Conservation (phyloP, 2,797 vertebrate genomes). For the Helicolenus hilgendorfi region DNA sequence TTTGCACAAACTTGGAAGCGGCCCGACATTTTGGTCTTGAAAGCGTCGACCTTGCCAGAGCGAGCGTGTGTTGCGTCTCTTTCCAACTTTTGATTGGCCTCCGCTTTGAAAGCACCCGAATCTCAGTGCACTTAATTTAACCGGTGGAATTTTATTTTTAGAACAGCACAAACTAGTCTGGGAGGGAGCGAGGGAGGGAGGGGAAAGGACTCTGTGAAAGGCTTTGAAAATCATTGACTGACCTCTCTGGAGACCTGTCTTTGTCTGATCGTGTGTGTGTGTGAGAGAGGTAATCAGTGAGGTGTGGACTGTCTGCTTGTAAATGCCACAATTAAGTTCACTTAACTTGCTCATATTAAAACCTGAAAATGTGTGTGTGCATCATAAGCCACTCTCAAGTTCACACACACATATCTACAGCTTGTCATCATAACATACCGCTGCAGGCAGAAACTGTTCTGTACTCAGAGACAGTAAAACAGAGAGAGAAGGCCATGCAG, state of each 20-base stretch:
- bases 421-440: slow-evolving; percentile 27
- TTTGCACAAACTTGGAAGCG: slow-evolving; percentile 10
- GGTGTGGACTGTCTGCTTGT: neutral
- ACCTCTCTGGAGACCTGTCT: slow-evolving; percentile 35
- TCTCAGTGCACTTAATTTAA: slow-evolving; percentile 86
- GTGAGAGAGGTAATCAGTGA: neutral
- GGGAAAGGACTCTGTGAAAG: neutral
- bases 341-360: slow-evolving; percentile 32
- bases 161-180: slow-evolving; percentile 58
- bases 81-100: slow-evolving; percentile 63
- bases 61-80: slow-evolving; percentile 24
- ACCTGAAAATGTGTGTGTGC: neutral
- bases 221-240: slow-evolving; percentile 42
- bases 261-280: neutral
- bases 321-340: slow-evolving; percentile 33
- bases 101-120: slow-evolving; percentile 45
- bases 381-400: neutral
- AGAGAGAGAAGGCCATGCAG: slow-evolving; percentile 24
- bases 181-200: slow-evolving; percentile 29
- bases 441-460: slow-evolving; percentile 58
- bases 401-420: neutral
- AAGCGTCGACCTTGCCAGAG: slow-evolving; percentile 13
- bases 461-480: slow-evolving; percentile 10
- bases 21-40: slow-evolving; percentile 45
- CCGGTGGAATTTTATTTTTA: slow-evolving; percentile 86